Base-by-base conservation (phyloP, 64 coral and sea anemone genomes). In the Dendronephthya gigantea region DNA sequence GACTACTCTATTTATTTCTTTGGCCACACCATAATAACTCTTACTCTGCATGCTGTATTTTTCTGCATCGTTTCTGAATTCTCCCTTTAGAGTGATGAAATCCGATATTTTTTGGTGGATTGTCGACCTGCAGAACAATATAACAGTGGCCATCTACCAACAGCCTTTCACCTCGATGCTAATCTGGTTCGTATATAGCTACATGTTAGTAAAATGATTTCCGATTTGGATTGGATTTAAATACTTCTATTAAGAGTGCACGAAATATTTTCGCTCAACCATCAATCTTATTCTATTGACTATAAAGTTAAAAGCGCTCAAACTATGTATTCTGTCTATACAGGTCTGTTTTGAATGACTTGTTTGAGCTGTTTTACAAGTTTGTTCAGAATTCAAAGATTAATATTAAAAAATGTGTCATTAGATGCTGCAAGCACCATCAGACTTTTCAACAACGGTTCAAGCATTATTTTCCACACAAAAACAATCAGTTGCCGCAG, bases 341-440 rank as follows among this genome's bases (percentile, higher is more conserved):
- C 70, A 28, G 70, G 15, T 28, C 3, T 35, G 38, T 28, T 31
- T 38, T 30, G 15, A 31, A 35, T 25, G n/a, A 35, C 12, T n/a
- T n/a, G n/a, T n/a, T n/a, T n/a, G n/a, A n/a, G n/a, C n/a, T n/a
- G n/a, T n/a, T n/a, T n/a, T n/a, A n/a, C n/a, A n/a, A n/a, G n/a
- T n/a, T n/a, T n/a, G n/a, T n/a, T n/a, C n/a, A n/a, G n/a, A n/a
- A n/a, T 76, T 38, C 70, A 2, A 38, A 30, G 11, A 45, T 45
- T 45, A 6, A 30, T 6, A 45, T 45, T 45, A 6, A 45, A 4
- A 6, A 45, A 45, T 45, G 17, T 55, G 19, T 84, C 12, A 43
- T 8, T 7, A 98, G 95, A 98, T 98, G 95, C 87, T 98, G 40
- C 95, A 98, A 93, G 95, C 95, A 35, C 95, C 95, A 82, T 93